phyloP scores from a whole-genome alignment of 2,888 invertebrate species.

The Hemistola chrysoprasaria region DNA sequence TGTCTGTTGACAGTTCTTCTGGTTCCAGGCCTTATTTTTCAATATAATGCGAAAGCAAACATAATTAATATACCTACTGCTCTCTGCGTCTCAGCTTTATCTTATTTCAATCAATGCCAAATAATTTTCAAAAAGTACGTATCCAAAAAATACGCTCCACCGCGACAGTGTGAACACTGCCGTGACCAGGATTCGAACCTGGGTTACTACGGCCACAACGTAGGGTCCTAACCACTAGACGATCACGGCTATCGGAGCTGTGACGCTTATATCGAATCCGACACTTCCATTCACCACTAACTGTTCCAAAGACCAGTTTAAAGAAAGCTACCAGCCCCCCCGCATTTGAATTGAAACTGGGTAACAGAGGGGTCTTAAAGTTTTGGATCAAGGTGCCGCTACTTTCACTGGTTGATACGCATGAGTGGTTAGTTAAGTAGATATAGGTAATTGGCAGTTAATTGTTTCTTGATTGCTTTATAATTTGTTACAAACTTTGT shows the following conservation, averaged over 20 bases:
- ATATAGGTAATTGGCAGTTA: constrained; percentile 2
- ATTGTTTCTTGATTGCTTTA: no score
- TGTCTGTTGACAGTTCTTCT: no score
- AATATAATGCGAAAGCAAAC: no score
- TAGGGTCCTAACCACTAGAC: constrained; percentile 89
- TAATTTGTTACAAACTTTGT: background rate
- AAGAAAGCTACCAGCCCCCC: constrained; percentile 16
- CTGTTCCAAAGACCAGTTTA: constrained; percentile 8
- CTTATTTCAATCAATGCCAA: no score
- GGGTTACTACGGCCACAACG: constrained; percentile 90
- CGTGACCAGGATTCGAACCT: constrained; percentile 89
- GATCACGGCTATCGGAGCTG: constrained; percentile 74
- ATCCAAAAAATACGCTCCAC: constrained; percentile 7
- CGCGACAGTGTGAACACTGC: constrained; percentile 60
- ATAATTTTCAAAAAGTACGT: no score
- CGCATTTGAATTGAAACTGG: constrained; percentile 77
- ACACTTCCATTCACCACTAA: constrained; percentile 6
- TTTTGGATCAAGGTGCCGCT: constrained; percentile 68
- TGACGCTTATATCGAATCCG: constrained; percentile 58
- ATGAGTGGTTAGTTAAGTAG: constrained; percentile 22
- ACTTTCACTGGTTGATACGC: constrained; percentile 33
- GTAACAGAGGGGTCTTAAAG: constrained; percentile 15
- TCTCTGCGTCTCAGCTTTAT: no score
- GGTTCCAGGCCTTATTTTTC: no score
- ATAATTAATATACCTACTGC: no score